Base-by-base conservation (phyloP, 2,888 invertebrate genomes). In the Heteropelma amictum region DNA sequence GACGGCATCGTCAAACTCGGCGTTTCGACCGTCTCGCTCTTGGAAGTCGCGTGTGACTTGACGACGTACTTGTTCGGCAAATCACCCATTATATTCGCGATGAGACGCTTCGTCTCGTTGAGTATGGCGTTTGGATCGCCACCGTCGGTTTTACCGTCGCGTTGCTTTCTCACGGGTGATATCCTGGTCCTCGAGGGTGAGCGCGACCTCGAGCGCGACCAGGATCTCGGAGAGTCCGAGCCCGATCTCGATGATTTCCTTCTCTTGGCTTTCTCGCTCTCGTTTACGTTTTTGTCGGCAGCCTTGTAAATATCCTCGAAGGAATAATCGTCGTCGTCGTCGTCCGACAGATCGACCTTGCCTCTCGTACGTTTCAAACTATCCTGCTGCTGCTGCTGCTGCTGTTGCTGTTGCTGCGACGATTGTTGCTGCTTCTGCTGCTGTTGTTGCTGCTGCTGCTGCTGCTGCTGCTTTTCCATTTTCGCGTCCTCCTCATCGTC, bases 301-400 rank as follows among this genome's bases (percentile, higher is more conserved):
- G 94, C 94, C 86, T 94, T 93, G 81, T 95, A 94, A 45, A 95
- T 94, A 87, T 96, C 96, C 80, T 95, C 95, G 77, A 94, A 95
- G n/a, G 93, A 93, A 81, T 96, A 96, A 84, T 96, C 95, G 81
- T 95, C 95, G 71, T 93, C 93, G 60, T 92, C 93, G 60, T 92
- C 93, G 0, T 94, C 92, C n/a, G 92, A 91, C 71, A 93, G 92
- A 23, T 92, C 86, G 60, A 91, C 89, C 51, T 87, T 89, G 14
- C 85, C 84, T 0, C 89, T 87, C 0, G 85, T 5, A 81, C 76
- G 19, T 75, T 83, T 33, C 73, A 80, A 26, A 80, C 68, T 54
- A 63, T 81, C 42, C 58, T 69, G 58, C 6, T 23, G 40, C 1
- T 38, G 64, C 47, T 65, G 78, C 21, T 72, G 64, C 10, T 61